These are phyloP conservation scores for Glyphotaelius pellucidus DNA, from an alignment of 2,888 invertebrate species.

Conservation along the genomic window DNA sequence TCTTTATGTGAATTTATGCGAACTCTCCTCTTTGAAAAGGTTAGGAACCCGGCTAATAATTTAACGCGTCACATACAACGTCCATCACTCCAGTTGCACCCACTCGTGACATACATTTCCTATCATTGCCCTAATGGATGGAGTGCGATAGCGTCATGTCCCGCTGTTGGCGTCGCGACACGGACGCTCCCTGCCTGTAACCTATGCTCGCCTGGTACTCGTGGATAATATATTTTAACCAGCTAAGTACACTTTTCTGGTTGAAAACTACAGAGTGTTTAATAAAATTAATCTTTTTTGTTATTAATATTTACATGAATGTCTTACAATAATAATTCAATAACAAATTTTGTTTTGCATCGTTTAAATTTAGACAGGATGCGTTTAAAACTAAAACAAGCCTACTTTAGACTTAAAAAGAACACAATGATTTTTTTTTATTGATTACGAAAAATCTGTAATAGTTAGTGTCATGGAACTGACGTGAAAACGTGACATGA, in stretches of 20 bases:
- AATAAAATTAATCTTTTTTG: background rate
- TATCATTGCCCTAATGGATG: slow-evolving; percentile 29
- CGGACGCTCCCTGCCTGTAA: background rate
- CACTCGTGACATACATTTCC: slow-evolving; percentile 14
- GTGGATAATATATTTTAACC: background rate
- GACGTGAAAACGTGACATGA: no score
- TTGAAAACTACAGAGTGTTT: background rate
- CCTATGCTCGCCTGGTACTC: background rate
- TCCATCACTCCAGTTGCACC: background rate
- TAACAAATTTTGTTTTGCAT: no score
- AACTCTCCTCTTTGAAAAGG: background rate
- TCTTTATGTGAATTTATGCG: no score
- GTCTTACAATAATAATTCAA: no score
- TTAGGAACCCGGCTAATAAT: background rate
- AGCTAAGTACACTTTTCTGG: background rate
- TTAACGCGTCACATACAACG: background rate
- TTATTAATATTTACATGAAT: no score
- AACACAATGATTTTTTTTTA: no score
- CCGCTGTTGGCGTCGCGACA: slow-evolving; percentile 14
- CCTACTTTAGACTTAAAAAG: no score
- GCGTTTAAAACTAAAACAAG: no score
- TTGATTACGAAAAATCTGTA: no score
- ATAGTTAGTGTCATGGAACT: no score
- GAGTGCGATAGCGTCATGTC: background rate
- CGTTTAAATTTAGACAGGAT: no score